Conservation (phyloP, 2,888 invertebrate genomes). For the Caenorhabditis panamensis region DNA sequence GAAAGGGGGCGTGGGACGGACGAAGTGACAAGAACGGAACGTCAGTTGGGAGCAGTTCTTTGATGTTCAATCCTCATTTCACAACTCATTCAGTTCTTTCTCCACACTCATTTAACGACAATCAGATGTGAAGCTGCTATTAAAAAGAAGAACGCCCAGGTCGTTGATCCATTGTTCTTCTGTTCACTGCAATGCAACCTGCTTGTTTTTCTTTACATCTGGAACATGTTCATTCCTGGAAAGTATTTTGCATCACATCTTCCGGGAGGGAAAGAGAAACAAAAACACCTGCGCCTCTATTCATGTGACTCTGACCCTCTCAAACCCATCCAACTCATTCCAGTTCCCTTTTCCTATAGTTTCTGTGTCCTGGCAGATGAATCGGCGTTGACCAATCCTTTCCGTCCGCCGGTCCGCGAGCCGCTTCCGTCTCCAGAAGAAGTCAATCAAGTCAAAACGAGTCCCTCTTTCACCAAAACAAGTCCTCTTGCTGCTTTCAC, state of each 20-base stretch:
- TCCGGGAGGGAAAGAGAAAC: not conserved
- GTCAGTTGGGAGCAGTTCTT: too few species aligned
- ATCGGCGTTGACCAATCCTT: conserved; percentile 17
- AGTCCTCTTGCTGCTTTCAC: conserved; percentile 19
- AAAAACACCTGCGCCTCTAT: not conserved
- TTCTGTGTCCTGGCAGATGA: not conserved
- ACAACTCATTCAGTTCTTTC: not conserved
- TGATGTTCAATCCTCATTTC: conserved; percentile 2
- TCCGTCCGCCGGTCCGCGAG: conserved; percentile 19
- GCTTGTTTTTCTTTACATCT: not conserved
- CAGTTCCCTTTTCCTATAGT: not conserved
- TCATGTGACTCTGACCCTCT: not conserved
- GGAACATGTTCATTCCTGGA: conserved; percentile 1
- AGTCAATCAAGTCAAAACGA: conserved; percentile 55
- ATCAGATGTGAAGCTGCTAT: not conserved
- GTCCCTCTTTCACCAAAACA: conserved; percentile 40
- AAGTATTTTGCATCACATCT: not conserved
- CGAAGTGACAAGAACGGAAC: not conserved
- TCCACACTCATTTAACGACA: not conserved
- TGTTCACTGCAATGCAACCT: not conserved
- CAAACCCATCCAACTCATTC: not conserved
- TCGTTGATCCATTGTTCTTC: not conserved
- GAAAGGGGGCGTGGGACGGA: not conserved
- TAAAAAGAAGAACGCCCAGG: not conserved
- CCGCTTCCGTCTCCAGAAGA: conserved; percentile 48